A percentile compares a stretch with the other conserved stretches of the same genome.
Evolutionary conservation across 2,888 invertebrate species (phyloP).

Genomic region (Catocala nupta): DNA sequence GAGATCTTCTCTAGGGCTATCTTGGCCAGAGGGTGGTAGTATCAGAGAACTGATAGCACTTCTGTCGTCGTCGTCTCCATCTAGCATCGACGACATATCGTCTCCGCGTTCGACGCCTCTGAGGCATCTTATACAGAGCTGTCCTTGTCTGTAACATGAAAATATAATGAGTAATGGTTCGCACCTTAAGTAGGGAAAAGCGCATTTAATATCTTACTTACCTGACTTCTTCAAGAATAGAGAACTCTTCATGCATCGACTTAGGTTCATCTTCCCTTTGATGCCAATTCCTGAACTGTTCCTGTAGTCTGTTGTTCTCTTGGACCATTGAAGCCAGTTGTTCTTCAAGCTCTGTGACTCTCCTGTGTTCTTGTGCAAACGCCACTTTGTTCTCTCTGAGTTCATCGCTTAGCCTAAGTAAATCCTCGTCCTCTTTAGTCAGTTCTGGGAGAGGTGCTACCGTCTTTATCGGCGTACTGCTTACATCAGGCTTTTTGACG

Average conservation of each 20-base stretch:
- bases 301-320: conserved; percentile 91
- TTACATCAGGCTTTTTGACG: conserved; percentile 66
- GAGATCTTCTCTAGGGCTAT: conserved; percentile 78
- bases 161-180: conserved; percentile 3
- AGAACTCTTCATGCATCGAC: conserved; percentile 94
- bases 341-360: conserved; percentile 92
- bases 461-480: conserved; percentile 72
- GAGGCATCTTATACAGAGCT: conserved; percentile 93
- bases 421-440: conserved; percentile 84
- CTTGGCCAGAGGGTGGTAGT: conserved; percentile 76
- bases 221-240: conserved; percentile 95
- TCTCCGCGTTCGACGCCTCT: conserved; percentile 89
- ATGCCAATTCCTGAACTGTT: conserved; percentile 89
- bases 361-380: conserved; percentile 90
- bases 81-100: conserved; percentile 89
- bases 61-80: conserved; percentile 91
- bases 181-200: background rate
- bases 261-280: conserved; percentile 92
- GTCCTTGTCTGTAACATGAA: conserved; percentile 89
- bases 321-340: conserved; percentile 91
- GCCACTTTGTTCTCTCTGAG: conserved; percentile 90
- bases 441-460: conserved; percentile 80
- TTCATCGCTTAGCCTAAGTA: conserved; percentile 89
- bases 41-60: conserved; percentile 88
- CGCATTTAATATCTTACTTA: conserved; percentile 64